Evolutionary conservation across 1,140 invertebrate genomes (phyloP).

Genomic region (Metaphire vulgaris): DNA sequence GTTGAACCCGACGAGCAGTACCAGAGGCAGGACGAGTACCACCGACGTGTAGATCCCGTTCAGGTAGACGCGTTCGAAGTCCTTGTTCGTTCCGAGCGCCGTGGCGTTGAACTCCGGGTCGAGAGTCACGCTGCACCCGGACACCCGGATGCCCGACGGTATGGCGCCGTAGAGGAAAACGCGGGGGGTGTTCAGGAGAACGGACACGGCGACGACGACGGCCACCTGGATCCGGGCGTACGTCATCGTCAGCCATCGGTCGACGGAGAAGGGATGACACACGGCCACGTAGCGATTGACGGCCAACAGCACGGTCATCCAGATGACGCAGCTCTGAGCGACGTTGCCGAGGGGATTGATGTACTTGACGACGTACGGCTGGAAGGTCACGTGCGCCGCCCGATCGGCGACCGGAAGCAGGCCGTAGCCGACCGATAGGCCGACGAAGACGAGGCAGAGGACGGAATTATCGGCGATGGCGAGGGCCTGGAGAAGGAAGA

Average conservation of each 20-base stretch:
- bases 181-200: slow-evolving; percentile 23
- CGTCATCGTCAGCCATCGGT: slow-evolving; percentile 17
- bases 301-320: slow-evolving; percentile 29
- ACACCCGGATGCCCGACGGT: too few species aligned
- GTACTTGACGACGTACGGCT: slow-evolving; percentile 16
- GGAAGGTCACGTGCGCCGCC: not conserved
- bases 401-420: not conserved
- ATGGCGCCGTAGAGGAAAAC: slow-evolving; percentile 24
- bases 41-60: slow-evolving; percentile 27
- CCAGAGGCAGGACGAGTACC: slow-evolving; percentile 21
- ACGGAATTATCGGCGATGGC: slow-evolving; percentile 27
- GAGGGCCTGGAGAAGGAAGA: slow-evolving; percentile 30
- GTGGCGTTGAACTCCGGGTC: not conserved
- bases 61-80: slow-evolving; percentile 21
- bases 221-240: slow-evolving; percentile 25
- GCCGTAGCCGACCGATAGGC: slow-evolving; percentile 13
- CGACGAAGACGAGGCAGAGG: slow-evolving; percentile 16
- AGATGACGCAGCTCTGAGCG: slow-evolving; percentile 22
- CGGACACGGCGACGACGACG: slow-evolving; percentile 13
- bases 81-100: not conserved
- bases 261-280: slow-evolving; percentile 25
- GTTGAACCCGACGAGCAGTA: slow-evolving; percentile 27
- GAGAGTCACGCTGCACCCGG: too few species aligned
- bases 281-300: slow-evolving; percentile 28
- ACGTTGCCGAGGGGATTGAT: slow-evolving; percentile 22